Evolutionary conservation across 1,140 invertebrate species (phyloP).

Genomic region (Agrypnia vestita): DNA sequence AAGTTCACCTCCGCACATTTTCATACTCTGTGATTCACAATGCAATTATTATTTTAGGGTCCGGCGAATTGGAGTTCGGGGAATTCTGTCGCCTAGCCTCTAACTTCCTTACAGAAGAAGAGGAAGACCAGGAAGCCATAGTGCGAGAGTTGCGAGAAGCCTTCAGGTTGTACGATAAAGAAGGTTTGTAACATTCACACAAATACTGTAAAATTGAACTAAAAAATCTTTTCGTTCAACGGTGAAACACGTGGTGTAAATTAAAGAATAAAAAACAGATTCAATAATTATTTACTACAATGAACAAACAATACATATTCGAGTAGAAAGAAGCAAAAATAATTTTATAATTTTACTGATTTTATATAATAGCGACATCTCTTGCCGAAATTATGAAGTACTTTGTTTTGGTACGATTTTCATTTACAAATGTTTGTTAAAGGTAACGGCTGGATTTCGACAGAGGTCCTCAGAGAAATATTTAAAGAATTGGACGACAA

Average conservation of each 20-base stretch:
- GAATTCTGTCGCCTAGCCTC: constrained; percentile 75
- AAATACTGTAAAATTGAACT: too few relatives aligned
- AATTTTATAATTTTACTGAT: too few relatives aligned
- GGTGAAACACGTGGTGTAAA: too few relatives aligned
- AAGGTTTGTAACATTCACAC: constrained; percentile 73
- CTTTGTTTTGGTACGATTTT: too few relatives aligned
- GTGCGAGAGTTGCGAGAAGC: constrained; percentile 85
- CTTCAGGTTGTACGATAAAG: constrained; percentile 85
- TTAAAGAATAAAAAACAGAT: too few relatives aligned
- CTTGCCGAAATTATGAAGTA: not conserved
- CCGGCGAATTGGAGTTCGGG: constrained; percentile 74
- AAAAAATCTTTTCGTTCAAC: too few relatives aligned
- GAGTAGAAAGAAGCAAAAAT: too few relatives aligned
- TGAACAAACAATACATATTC: too few relatives aligned
- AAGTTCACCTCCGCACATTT: too few relatives aligned
- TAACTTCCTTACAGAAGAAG: constrained; percentile 77
- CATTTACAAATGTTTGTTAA: not conserved
- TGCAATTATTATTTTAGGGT: constrained; percentile 62
- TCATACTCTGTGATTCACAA: too few relatives aligned
- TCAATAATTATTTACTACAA: too few relatives aligned
- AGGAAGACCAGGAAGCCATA: constrained; percentile 82
- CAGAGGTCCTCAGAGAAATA: constrained; percentile 82
- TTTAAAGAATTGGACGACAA: constrained; percentile 84
- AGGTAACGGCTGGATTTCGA: constrained; percentile 85
- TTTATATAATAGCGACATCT: not conserved